Conservation (phyloP, 2,797 vertebrate species). For the Ceyx erithaca region DNA sequence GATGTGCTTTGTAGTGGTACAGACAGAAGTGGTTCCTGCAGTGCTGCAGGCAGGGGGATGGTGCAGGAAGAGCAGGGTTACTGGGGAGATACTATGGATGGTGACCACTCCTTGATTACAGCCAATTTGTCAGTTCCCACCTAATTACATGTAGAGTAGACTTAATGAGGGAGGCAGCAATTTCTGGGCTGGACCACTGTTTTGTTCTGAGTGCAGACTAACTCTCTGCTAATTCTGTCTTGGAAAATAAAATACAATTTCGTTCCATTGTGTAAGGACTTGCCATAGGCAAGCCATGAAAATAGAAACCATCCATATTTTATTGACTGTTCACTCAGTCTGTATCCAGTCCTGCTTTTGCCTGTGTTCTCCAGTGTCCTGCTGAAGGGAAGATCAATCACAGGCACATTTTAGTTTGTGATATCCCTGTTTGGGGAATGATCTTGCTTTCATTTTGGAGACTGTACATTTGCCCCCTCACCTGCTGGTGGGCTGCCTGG, state of each 20-base stretch:
- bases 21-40: neutral
- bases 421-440: neutral
- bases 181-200: neutral
- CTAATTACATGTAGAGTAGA: neutral
- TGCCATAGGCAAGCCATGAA: neutral
- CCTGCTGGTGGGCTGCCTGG: neutral
- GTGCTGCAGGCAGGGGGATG: neutral
- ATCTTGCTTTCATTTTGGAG: neutral
- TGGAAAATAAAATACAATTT: neutral
- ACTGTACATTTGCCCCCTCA: neutral
- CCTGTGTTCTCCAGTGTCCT: neutral
- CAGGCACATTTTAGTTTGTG: neutral
- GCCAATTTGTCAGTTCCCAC: neutral
- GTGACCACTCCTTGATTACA: neutral
- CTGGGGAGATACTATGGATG: neutral
- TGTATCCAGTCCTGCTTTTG: neutral
- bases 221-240: neutral
- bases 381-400: neutral
- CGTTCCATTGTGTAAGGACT: neutral
- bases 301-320: neutral
- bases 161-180: fast-evolving
- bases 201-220: constrained; percentile 7
- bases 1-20: neutral
- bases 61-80: neutral
- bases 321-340: neutral